Evolutionary conservation across 2,888 invertebrate species (phyloP).

Genomic region (Morpho deidamia): DNA sequence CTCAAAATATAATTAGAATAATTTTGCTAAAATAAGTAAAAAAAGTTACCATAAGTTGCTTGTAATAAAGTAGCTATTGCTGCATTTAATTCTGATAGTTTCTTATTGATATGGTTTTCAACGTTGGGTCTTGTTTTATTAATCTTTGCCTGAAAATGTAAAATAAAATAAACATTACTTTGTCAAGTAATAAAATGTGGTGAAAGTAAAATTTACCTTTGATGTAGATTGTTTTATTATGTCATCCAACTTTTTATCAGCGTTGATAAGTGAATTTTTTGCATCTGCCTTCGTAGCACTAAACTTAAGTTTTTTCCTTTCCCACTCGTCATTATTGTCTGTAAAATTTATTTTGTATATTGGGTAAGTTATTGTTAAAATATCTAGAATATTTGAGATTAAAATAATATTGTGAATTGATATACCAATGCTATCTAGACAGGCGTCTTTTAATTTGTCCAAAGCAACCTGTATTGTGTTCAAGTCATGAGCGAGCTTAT

Average conservation of each 20-base stretch:
- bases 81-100: constrained; percentile 45
- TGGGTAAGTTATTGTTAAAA: no score
- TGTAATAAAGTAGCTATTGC: constrained; percentile 44
- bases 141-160: background rate
- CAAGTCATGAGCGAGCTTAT: background rate
- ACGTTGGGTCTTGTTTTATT: background rate
- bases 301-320: background rate
- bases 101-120: constrained; percentile 28
- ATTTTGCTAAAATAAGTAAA: no score
- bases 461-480: background rate
- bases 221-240: background rate
- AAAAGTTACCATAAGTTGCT: constrained; percentile 36
- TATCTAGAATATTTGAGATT: no score
- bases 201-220: background rate
- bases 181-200: no score
- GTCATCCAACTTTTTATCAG: background rate
- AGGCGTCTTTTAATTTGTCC: background rate
- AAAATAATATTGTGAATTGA: no score
- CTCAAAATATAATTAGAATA: no score
- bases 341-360: background rate
- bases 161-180: background rate
- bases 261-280: background rate
- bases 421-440: constrained; percentile 3
- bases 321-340: background rate
- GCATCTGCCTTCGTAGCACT: background rate